These are phyloP conservation scores for Cabera pusaria DNA, from an alignment of 2,888 invertebrate species.

Conservation along the genomic window DNA sequence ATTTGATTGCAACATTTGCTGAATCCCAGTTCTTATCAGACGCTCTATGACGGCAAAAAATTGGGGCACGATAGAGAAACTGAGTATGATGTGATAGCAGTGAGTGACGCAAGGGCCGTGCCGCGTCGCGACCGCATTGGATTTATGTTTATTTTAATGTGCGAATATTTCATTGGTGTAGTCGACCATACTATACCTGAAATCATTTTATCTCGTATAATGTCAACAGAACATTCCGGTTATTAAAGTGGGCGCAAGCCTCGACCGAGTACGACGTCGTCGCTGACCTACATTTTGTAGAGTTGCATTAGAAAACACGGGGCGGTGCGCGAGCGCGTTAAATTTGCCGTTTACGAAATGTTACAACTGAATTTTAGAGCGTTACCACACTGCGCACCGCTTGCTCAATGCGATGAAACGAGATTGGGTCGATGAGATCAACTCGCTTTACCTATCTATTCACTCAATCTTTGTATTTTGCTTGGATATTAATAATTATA, in stretches of 20 bases:
- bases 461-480: slow-evolving; percentile 28
- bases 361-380: slow-evolving; percentile 78
- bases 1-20: slow-evolving; percentile 4
- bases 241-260: slow-evolving; percentile 24
- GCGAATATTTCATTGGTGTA: slow-evolving; percentile 16
- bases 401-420: slow-evolving; percentile 70
- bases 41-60: slow-evolving; percentile 18
- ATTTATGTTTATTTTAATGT: slow-evolving; percentile 10
- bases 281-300: slow-evolving; percentile 72
- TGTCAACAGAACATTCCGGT: slow-evolving; percentile 22
- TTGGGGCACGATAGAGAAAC: slow-evolving; percentile 15
- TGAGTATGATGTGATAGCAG: slow-evolving; percentile 17
- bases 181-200: slow-evolving; percentile 11
- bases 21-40: slow-evolving; percentile 8
- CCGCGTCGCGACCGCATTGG: slow-evolving; percentile 1
- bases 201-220: slow-evolving; percentile 16
- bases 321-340: slow-evolving; percentile 73
- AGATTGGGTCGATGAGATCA: slow-evolving; percentile 60
- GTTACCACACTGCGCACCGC: slow-evolving; percentile 65
- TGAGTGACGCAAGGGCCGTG: slow-evolving; percentile 11
- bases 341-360: slow-evolving; percentile 80
- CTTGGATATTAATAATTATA: slow-evolving; percentile 2
- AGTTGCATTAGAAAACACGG: slow-evolving; percentile 77
- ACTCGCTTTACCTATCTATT: slow-evolving; percentile 32
- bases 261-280: slow-evolving; percentile 43